Conservation (phyloP, 1,140 invertebrate species). For the Drosophila saltans region DNA sequence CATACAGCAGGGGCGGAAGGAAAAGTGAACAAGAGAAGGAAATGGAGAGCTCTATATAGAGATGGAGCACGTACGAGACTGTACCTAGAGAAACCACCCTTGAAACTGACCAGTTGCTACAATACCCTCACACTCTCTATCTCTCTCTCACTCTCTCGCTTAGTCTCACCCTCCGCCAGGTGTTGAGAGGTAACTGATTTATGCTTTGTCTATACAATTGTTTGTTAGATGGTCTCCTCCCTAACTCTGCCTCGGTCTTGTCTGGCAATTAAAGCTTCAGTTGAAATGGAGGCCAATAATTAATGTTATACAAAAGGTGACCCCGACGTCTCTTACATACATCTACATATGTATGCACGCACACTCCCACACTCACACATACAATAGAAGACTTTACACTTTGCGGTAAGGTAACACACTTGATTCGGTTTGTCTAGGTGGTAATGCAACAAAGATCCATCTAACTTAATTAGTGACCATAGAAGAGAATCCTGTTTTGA, state of each 20-base stretch:
- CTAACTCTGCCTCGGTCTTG: not conserved
- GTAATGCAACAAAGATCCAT: conserved; percentile 18
- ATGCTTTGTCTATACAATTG: conserved; percentile 25
- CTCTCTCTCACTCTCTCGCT: not conserved
- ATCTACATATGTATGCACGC: not conserved
- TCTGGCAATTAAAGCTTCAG: conserved; percentile 15
- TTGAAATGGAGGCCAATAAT: conserved; percentile 12
- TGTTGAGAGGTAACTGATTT: conserved; percentile 19
- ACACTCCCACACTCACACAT: not conserved
- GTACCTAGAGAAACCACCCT: conserved; percentile 10
- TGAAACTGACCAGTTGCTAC: conserved; percentile 5
- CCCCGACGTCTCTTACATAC: conserved; percentile 3
- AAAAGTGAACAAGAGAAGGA: not conserved
- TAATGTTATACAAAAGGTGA: conserved; percentile 19
- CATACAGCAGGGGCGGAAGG: not conserved
- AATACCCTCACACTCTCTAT: not conserved
- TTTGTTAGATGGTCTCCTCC: conserved; percentile 14
- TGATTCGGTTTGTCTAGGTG: conserved; percentile 15
- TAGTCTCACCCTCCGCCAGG: not conserved
- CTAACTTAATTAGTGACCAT: conserved; percentile 17
- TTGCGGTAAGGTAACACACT: conserved; percentile 10
- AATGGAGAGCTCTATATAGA: not conserved
- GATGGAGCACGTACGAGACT: not conserved
- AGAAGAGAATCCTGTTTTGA: conserved; percentile 4
- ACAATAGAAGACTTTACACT: conserved; percentile 9